Base-by-base conservation (phyloP, 2,888 invertebrate species). In the Drosophila neotestacea region DNA sequence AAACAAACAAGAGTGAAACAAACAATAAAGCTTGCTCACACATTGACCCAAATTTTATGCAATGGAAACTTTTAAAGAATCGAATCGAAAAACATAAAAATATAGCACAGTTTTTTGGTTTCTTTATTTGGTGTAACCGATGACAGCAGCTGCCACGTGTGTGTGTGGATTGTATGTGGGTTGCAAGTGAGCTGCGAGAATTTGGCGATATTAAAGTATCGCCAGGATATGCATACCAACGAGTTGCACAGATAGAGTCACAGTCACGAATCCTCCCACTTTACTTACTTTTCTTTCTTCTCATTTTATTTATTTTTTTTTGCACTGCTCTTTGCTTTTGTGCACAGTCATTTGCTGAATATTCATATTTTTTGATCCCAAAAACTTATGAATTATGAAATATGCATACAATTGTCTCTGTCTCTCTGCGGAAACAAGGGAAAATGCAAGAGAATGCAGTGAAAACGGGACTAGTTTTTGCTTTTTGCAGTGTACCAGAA, bases 371-470 rank as follows among this genome's bases (percentile, higher is more conserved):
- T 67, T 68, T 76, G 79, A 88, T 79, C 85, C 78, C 82, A 62
- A 77, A 81, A 83, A 77, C 89, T 89, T 89, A 85, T 85, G 85
- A 89, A 85, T 89, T 89, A 89, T 85, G 80, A 87, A 89, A 89
- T 85, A 87, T 81, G 85, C 79, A 89, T 70, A 69, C 89, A 89
- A 89, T 89, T 89, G 87, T 86, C 68, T 71, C 10, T 5, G 7
- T 27, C 44, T 32, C 32, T 32, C 32, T 32, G 32, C 32, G 41
- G 36, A 62, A 48, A 44, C 6, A 52, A 42, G 38, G 10, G 50
- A 46, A 16, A 16, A 16, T 16, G 62, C 30, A 27, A 50, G 11
- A 48, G 41, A 54, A 52, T 39, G 54, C 22, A 50, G 39, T 55
- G 44, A 48, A 28, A 47, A 51, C 47, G 39, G 39, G 30, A 39